Evolutionary conservation across 1,140 invertebrate species (phyloP).

Genomic region (Magallana angulata): DNA sequence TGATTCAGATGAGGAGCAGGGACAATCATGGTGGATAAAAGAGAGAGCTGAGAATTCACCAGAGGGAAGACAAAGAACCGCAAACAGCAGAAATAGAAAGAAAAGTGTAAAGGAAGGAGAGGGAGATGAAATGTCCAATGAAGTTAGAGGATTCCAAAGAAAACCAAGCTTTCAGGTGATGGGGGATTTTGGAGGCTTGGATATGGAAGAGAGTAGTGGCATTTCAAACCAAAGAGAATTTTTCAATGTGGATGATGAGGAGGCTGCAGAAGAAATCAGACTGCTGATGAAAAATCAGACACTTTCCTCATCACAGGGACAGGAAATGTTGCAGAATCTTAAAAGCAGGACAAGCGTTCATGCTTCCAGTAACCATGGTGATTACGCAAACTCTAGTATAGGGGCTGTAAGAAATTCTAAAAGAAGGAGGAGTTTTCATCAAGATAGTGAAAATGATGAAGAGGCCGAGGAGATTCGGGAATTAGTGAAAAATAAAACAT

Average conservation of each 20-base stretch:
- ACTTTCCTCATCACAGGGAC: background rate
- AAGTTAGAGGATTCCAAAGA: background rate
- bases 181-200: background rate
- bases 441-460: background rate
- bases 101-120: background rate
- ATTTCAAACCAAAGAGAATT: background rate
- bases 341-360: background rate
- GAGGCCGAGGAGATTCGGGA: slow-evolving; percentile 51
- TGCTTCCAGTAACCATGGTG: background rate
- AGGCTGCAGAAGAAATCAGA: background rate
- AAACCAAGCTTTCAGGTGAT: slow-evolving; percentile 10
- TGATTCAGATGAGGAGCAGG: too few relatives aligned
- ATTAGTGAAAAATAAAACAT: slow-evolving; percentile 43
- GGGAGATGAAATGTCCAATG: background rate
- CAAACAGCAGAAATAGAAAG: background rate
- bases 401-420: background rate
- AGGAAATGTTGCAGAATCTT: background rate
- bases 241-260: background rate
- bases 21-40: too few relatives aligned
- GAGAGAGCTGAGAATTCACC: too few relatives aligned
- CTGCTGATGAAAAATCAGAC: background rate
- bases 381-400: background rate
- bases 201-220: background rate
- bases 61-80: background rate
- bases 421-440: slow-evolving; percentile 39